Percentiles rank a stretch among this genome's conserved stretches.
These are phyloP conservation scores for Podilymbus podiceps DNA, from an alignment of 2,113 vertebrate genomes.

Conservation along the genomic window DNA sequence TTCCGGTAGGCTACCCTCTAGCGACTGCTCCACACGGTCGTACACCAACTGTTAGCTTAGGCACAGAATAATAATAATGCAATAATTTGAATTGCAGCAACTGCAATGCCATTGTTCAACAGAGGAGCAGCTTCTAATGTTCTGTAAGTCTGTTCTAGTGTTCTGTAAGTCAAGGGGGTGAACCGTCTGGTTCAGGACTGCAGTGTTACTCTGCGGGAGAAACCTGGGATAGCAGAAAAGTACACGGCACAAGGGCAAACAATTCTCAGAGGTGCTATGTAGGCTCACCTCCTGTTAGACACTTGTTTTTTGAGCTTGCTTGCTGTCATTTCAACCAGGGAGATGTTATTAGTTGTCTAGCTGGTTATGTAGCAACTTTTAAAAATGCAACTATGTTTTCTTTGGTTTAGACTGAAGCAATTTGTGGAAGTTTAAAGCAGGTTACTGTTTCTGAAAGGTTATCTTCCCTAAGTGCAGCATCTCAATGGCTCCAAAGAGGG, in stretches of 20 bases:
- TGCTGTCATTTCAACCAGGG: neutral
- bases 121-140: neutral
- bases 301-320: neutral
- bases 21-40: rapidly evolving
- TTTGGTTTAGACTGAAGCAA: neutral
- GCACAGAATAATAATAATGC: neutral
- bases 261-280: neutral
- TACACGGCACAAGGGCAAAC: neutral
- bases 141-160: too few relatives aligned
- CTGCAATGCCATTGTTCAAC: neutral
- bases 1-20: neutral
- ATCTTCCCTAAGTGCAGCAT: neutral
- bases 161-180: neutral
- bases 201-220: neutral
- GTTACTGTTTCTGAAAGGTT: neutral
- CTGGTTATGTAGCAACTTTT: neutral
- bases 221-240: neutral
- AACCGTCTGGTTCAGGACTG: neutral
- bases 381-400: neutral
- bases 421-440: neutral
- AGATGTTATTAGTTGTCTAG: neutral
- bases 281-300: neutral
- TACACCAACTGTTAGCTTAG: neutral
- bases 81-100: neutral
- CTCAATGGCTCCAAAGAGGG: neutral